phyloP scores from a whole-genome alignment of 2,888 invertebrate genomes.

The Cosmorhoe ocellata region DNA sequence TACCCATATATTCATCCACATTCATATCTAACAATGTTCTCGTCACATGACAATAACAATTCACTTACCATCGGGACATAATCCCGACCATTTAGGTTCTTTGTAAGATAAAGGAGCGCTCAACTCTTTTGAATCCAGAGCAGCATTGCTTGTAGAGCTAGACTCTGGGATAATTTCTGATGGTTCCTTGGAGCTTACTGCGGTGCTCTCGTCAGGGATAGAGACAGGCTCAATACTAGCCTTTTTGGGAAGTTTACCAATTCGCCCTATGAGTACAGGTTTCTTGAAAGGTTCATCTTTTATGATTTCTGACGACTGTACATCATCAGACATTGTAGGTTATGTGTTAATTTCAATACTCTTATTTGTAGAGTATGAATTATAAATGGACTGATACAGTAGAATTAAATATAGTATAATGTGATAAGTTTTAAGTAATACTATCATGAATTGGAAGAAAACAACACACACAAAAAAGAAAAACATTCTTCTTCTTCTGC shows the following conservation, averaged over 20 bases:
- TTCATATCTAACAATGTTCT: too few relatives aligned
- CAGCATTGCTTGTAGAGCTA: constrained; percentile 38
- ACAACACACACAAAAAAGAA: too few relatives aligned
- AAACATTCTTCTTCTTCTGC: too few relatives aligned
- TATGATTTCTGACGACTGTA: neutral
- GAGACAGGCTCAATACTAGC: constrained; percentile 47
- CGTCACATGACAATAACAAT: too few relatives aligned
- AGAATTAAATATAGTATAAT: too few relatives aligned
- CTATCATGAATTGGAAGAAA: too few relatives aligned
- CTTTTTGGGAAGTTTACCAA: constrained; percentile 79
- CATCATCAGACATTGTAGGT: constrained; percentile 1
- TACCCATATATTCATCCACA: too few relatives aligned
- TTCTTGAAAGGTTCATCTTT: constrained; percentile 66
- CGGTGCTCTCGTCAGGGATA: constrained; percentile 32
- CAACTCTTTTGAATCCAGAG: constrained; percentile 54
- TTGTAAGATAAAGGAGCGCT: constrained; percentile 84
- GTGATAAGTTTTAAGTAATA: too few relatives aligned
- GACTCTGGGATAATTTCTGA: constrained; percentile 37
- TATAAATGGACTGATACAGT: too few relatives aligned
- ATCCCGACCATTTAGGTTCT: constrained; percentile 92
- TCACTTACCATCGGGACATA: constrained; percentile 75
- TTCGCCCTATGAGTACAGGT: constrained; percentile 77
- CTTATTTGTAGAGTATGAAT: too few relatives aligned
- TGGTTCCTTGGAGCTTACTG: constrained; percentile 26
- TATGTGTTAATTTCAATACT: too few relatives aligned